phyloP scores from a whole-genome alignment of 2,797 vertebrate species.

The Chrysocyon brachyurus region DNA sequence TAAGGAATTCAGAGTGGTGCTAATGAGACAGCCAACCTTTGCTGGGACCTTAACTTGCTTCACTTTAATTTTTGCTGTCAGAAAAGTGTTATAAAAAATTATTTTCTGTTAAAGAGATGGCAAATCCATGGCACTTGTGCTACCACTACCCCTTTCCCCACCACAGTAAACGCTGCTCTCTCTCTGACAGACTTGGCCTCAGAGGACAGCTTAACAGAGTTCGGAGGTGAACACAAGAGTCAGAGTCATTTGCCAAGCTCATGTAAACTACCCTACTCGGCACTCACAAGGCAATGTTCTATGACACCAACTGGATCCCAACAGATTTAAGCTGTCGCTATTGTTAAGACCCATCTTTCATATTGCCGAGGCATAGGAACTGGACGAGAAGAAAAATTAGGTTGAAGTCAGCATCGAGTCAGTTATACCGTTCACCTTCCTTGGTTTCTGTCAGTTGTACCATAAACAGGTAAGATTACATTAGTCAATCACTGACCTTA shows the following conservation, averaged over 20 bases:
- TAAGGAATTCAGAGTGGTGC: slow-evolving; percentile 48
- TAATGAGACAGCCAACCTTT: slow-evolving; percentile 60
- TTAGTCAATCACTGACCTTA: slow-evolving; percentile 92
- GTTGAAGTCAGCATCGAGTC: background rate
- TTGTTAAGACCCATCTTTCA: background rate
- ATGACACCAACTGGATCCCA: background rate
- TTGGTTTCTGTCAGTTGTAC: background rate
- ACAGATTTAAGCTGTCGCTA: background rate
- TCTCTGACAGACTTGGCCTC: background rate
- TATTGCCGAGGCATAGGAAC: background rate
- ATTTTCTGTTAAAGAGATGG: slow-evolving; percentile 27
- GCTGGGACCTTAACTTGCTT: slow-evolving; percentile 45
- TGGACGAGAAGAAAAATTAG: background rate
- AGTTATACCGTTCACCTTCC: background rate
- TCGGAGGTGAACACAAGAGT: background rate
- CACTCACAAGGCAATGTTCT: background rate
- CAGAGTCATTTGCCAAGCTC: background rate
- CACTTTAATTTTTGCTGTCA: slow-evolving; percentile 54
- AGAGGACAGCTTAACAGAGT: background rate
- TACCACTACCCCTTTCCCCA: background rate
- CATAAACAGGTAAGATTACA: background rate
- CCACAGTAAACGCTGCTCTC: background rate
- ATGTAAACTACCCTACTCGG: background rate
- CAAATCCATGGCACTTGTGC: background rate
- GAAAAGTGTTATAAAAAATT: slow-evolving; percentile 57